Percentiles rank a stretch among this genome's conserved stretches.
phyloP scores from a whole-genome alignment of 2,113 vertebrate species.

The Pterocles orientalis region DNA sequence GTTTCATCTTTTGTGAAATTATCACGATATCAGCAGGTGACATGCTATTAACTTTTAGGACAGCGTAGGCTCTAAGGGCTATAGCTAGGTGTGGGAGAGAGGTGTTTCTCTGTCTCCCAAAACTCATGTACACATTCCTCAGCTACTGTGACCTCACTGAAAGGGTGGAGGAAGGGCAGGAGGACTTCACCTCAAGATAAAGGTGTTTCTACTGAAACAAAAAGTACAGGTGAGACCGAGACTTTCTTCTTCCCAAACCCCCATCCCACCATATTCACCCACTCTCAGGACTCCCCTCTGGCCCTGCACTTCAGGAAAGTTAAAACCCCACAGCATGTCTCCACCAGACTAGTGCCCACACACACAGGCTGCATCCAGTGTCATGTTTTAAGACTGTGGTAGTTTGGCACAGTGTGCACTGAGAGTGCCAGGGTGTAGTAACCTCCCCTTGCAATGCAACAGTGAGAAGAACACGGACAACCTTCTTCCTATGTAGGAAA shows the following conservation, averaged over 20 bases:
- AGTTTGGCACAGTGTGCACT: accelerated
- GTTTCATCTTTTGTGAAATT: neutral
- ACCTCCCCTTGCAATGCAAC: no score
- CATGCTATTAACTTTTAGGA: conserved; percentile 1
- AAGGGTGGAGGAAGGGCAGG: neutral
- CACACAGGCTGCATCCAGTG: accelerated
- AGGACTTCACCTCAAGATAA: neutral
- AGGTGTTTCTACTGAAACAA: neutral
- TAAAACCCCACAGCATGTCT: neutral
- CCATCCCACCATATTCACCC: neutral
- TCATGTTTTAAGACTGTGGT: neutral
- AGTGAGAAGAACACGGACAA: accelerated
- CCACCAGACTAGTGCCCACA: neutral
- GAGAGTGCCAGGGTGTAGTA: neutral
- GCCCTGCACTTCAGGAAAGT: neutral
- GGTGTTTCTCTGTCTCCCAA: neutral
- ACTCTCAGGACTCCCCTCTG: neutral
- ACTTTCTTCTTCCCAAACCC: neutral
- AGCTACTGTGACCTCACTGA: neutral
- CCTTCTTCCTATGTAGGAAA: accelerated
- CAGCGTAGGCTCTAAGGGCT: neutral
- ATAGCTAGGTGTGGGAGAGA: neutral
- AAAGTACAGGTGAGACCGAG: neutral
- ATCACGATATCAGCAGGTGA: neutral
- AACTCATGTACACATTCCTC: neutral